Evolutionary conservation across 2,797 vertebrate species (phyloP), one percentile per base, ranked within the genome.

Genomic region (Malurus splendens): DNA sequence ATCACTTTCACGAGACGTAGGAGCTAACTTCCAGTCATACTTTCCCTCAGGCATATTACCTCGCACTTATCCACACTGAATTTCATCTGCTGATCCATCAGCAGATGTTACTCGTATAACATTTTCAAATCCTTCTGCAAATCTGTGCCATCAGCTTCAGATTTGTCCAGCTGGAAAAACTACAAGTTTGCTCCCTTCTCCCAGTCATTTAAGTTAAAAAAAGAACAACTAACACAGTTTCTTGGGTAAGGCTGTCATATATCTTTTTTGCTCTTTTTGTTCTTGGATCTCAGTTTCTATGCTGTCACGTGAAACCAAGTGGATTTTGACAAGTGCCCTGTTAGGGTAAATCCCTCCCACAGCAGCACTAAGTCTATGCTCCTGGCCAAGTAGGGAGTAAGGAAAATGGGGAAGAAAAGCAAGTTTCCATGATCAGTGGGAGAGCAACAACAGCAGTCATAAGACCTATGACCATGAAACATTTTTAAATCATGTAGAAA

Each of bases 61-160:
- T 93, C 82, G 18, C 27, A 41, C 33, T 70, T 70, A 44, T 6
- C 59, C 76, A 70, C 36, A 56, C 19, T 45, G 33, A 84, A 82
- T 73, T 89, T 90, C 33, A 65, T 71, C 57, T 64, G 32, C 45
- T 67, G 13, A 83, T 83, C n/a, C 42, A 70, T 66, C 44, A 90
- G 28, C 22, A 67, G 27, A 67, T 38, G 28, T 38, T 76, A 82
- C 14, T 86, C 0, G 0, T 6, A 2, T 28, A 5, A 0, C 11
- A 45, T 73, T 94, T 90, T 82, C 25, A 70, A 87, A 70, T 57
- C 20, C 12, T 86, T 72, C 41, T 79, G 18, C 32, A 86, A 82
- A 41, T 51, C 48, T 48, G 5, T 75, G 51, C 32, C 14, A 45
- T 48, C 28, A 73, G 28, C 20, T 73, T 90, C 45, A 70, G 18